Evolutionary conservation across 2,113 vertebrate genomes (phyloP), one percentile per base, ranked within the genome.

Genomic region (Emydocephalus ijimae): DNA sequence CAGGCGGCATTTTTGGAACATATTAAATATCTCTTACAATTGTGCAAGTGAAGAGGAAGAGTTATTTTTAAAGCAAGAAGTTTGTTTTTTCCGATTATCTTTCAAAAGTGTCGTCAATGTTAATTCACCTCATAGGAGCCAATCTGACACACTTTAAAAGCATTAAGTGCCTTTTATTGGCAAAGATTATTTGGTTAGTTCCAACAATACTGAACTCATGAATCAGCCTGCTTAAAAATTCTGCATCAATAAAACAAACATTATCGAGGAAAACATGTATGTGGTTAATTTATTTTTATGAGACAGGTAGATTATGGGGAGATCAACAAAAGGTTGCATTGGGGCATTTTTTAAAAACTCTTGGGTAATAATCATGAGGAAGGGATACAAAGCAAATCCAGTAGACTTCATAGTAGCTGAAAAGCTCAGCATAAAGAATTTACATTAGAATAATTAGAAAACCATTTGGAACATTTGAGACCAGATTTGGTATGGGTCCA

Each of bases 211-310:
- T 87, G 89, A 87, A 90, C 86, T 54, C 92, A 81, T 93, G 92
- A 93, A 81, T 89, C 92, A 93, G 92, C 89, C 89, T 45, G 29
- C 74, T 85, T 93, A 93, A 93, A 92, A 93, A 93, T n/a, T 57
- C 34, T 39, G 74, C 74, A 56, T 29, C 56, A 50, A 86, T 89
- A 93, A 89, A 93, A 90, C 92, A 90, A 90, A 23, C 45, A 90
- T 90, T 93, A n/a, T 93, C 29, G 29, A 93, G 86, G 15, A 61
- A 56, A 86, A 61, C 56, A 87, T 43, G 45, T 93, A 87, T 87
- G 81, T 87, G 92, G 57, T 87, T 81, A 81, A 81, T 81, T 87
- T 55, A 57, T 54, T 90, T 57, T 50, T 93, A 87, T 90, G 61
- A 64, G n/a, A 21, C 48, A 81, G 74, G 34, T 64, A 90, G 88